Conservation (phyloP, 2,888 invertebrate species). For the Drosophila meridionalis region DNA sequence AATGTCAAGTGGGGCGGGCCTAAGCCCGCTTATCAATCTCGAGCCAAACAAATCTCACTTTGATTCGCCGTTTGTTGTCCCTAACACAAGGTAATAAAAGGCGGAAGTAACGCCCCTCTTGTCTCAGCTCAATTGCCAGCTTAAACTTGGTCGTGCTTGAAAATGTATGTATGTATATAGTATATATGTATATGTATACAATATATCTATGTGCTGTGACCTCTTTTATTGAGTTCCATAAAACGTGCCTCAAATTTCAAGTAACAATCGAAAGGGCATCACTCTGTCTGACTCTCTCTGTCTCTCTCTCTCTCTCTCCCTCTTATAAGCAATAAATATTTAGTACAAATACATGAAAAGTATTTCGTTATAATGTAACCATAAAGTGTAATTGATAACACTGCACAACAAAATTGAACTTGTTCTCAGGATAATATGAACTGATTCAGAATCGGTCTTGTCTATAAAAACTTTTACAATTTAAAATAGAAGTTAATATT, state of each 20-base stretch:
- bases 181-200: too few species aligned
- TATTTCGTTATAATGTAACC: neutral
- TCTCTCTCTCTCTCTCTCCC: neutral
- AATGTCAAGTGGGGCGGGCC: neutral
- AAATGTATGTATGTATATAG: constrained; percentile 14
- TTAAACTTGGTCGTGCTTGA: constrained; percentile 13
- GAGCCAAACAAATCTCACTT: too few species aligned
- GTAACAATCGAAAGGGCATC: constrained; percentile 30
- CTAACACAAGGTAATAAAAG: neutral
- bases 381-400: neutral
- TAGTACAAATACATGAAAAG: constrained; percentile 9
- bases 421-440: neutral
- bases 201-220: constrained; percentile 32
- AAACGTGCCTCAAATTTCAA: constrained; percentile 72
- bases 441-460: neutral
- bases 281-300: neutral
- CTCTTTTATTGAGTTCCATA: constrained; percentile 59
- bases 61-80: neutral
- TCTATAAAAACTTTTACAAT: neutral
- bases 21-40: constrained; percentile 1
- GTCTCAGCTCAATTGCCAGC: constrained; percentile 1
- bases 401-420: neutral
- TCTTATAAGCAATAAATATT: constrained; percentile 8
- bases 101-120: neutral
- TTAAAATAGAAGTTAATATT: neutral